These are phyloP conservation scores for Aproaerema taeniolella DNA, from an alignment of 2,888 invertebrate genomes.

Conservation along the genomic window DNA sequence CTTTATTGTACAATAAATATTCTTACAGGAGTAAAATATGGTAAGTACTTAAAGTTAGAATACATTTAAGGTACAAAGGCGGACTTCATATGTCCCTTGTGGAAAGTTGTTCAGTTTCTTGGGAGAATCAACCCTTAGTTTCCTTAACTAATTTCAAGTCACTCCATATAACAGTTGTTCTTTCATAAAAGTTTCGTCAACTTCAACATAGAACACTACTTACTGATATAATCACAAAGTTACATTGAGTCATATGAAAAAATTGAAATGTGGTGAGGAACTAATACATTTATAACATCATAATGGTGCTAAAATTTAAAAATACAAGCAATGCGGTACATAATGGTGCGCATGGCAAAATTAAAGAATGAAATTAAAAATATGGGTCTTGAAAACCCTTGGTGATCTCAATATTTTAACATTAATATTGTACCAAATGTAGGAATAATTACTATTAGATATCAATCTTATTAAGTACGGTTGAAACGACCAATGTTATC, in stretches of 20 bases:
- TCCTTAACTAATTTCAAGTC: too few relatives aligned
- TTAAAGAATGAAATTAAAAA: conserved; percentile 23
- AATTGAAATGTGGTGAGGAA: conserved; percentile 28
- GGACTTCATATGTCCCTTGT: too few relatives aligned
- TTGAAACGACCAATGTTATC: too few relatives aligned
- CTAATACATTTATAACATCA: conserved; percentile 22
- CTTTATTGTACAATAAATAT: too few relatives aligned
- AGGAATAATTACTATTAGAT: too few relatives aligned
- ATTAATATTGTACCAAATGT: too few relatives aligned
- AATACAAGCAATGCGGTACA: conserved; percentile 26
- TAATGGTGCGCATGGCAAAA: conserved; percentile 18
- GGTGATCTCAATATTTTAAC: conserved; percentile 3
- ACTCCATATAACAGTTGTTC: conserved; percentile 55
- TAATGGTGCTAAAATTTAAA: conserved; percentile 22
- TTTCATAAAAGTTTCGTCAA: conserved; percentile 52
- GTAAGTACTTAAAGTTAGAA: too few relatives aligned
- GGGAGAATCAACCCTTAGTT: too few relatives aligned
- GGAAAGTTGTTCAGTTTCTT: too few relatives aligned
- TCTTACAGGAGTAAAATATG: too few relatives aligned
- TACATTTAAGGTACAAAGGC: too few relatives aligned
- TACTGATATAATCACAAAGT: conserved; percentile 34
- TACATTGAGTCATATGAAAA: conserved; percentile 9
- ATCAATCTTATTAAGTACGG: too few relatives aligned
- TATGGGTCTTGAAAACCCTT: conserved; percentile 2
- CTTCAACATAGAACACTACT: conserved; percentile 44